These are phyloP conservation scores for Aporrectodea caliginosa DNA, from an alignment of 1,140 invertebrate genomes.

Conservation along the genomic window DNA sequence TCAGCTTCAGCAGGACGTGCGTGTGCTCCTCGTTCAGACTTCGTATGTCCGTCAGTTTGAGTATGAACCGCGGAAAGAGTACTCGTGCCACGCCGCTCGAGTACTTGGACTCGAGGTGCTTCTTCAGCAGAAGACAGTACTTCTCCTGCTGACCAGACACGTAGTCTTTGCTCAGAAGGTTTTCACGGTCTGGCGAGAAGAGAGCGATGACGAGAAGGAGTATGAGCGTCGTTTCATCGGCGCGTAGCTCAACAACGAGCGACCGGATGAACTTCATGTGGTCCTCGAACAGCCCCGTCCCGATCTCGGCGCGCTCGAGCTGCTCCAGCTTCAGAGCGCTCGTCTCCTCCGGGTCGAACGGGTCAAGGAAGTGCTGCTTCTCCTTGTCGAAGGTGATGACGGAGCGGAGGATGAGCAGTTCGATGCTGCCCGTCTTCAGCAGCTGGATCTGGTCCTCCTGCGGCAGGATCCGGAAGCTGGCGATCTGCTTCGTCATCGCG, in stretches of 20 bases:
- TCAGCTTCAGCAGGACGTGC: constrained; percentile 56
- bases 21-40: constrained; percentile 60
- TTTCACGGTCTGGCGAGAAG: constrained; percentile 58
- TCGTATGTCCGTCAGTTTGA: constrained; percentile 59
- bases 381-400: constrained; percentile 54
- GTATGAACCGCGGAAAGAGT: constrained; percentile 58
- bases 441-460: constrained; percentile 57
- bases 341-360: constrained; percentile 47
- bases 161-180: constrained; percentile 48
- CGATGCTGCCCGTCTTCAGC: constrained; percentile 58
- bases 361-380: constrained; percentile 54
- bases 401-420: constrained; percentile 59
- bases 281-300: constrained; percentile 56
- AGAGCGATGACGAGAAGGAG: constrained; percentile 58
- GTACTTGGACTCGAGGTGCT: constrained; percentile 58
- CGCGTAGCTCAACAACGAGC: constrained; percentile 54
- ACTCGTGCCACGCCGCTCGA: constrained; percentile 46
- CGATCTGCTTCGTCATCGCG: constrained; percentile 56
- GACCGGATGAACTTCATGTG: constrained; percentile 59
- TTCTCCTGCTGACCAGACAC: constrained; percentile 13
- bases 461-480: constrained; percentile 54
- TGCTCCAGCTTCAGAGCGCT: constrained; percentile 52
- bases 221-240: constrained; percentile 59
- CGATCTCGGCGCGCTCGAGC: constrained; percentile 37
- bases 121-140: constrained; percentile 56